phyloP scores from a whole-genome alignment of 1,140 invertebrate species.

The Drosophila seguyi region DNA sequence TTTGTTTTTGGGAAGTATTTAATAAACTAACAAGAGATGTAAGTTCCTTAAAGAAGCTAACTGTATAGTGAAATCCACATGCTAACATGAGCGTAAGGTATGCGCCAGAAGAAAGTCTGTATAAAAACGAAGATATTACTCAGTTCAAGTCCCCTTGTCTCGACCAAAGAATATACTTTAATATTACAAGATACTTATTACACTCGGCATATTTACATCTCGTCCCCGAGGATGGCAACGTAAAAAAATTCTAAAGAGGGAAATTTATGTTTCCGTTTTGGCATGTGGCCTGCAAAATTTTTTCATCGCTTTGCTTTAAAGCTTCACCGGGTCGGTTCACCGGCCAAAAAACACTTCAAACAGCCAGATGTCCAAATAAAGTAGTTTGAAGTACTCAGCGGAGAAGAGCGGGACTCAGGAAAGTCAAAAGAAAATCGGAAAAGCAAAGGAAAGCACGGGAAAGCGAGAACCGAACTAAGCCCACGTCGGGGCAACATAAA shows the following conservation, averaged over 20 bases:
- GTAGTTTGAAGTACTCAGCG: constrained; percentile 62
- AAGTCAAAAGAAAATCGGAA: background rate
- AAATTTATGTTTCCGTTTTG: constrained; percentile 32
- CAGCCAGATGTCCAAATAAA: constrained; percentile 68
- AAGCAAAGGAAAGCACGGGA: constrained; percentile 18
- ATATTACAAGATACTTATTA: constrained; percentile 37
- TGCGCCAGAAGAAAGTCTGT: too few relatives aligned
- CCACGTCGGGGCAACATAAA: constrained; percentile 62
- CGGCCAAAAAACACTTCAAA: constrained; percentile 60
- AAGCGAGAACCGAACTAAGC: constrained; percentile 37
- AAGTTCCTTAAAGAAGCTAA: background rate
- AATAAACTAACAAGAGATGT: background rate
- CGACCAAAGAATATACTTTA: constrained; percentile 7
- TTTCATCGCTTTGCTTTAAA: constrained; percentile 32
- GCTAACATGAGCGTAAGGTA: background rate
- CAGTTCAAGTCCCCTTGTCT: background rate
- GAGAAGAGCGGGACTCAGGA: background rate
- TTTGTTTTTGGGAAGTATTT: background rate
- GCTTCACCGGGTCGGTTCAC: background rate
- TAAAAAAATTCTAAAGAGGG: constrained; percentile 7
- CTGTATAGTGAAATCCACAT: background rate
- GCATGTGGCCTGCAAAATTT: constrained; percentile 21
- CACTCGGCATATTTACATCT: constrained; percentile 22
- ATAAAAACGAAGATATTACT: too few relatives aligned
- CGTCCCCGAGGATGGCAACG: constrained; percentile 4